Evolutionary conservation across 1,140 invertebrate species (phyloP).

Genomic region (Chrysoperla carnea): DNA sequence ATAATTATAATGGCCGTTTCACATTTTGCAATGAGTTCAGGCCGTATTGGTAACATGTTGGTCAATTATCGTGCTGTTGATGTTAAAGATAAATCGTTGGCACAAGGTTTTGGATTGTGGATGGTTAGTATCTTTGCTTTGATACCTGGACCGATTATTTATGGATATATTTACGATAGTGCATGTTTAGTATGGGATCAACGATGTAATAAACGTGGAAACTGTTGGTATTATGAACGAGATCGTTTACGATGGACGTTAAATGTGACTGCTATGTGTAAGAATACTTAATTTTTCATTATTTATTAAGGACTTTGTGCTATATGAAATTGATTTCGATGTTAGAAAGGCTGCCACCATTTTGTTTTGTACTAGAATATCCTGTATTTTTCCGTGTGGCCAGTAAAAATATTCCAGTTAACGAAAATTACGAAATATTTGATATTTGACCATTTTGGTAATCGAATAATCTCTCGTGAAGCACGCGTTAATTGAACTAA

Average conservation of each 20-base stretch:
- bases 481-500: no score
- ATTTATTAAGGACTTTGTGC: no score
- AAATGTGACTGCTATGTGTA: conserved; percentile 35
- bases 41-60: conserved; percentile 39
- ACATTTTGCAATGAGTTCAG: conserved; percentile 34
- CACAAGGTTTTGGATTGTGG: conserved; percentile 40
- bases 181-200: conserved; percentile 45
- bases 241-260: conserved; percentile 34
- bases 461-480: no score
- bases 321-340: no score
- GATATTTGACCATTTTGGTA: no score
- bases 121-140: conserved; percentile 43
- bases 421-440: no score
- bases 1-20: conserved; percentile 27
- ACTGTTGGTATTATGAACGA: conserved; percentile 44
- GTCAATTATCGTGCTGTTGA: conserved; percentile 41
- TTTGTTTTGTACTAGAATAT: no score
- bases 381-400: no score
- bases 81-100: conserved; percentile 40
- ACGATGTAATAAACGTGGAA: conserved; percentile 36
- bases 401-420: no score
- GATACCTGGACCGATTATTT: conserved; percentile 47
- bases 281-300: no score
- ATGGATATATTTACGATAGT: conserved; percentile 41
- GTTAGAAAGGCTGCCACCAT: no score